Conservation (phyloP, 2,888 invertebrate species). For the Teleiodes luculella region DNA sequence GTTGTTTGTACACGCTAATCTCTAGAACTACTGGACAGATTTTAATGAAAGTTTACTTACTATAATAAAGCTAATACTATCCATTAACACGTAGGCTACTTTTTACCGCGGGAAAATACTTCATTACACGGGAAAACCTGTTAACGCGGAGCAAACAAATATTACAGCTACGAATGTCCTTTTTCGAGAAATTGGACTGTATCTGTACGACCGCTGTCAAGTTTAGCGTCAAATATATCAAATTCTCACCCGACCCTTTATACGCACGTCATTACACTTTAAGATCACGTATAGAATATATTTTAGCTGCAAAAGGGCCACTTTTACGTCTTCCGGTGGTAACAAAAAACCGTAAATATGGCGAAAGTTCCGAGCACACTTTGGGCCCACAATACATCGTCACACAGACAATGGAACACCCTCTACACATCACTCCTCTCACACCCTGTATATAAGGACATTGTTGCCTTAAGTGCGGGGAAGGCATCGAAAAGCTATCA, state of each 20-base stretch:
- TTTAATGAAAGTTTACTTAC: too few species aligned
- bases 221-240: too few species aligned
- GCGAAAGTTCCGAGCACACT: constrained; percentile 31
- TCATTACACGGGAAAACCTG: too few species aligned
- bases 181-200: too few species aligned
- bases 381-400: constrained; percentile 49
- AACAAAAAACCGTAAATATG: constrained; percentile 16
- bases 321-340: not conserved
- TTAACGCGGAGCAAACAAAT: too few species aligned
- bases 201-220: too few species aligned
- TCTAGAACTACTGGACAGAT: too few species aligned
- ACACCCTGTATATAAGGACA: constrained; percentile 44
- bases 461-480: constrained; percentile 37
- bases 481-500: constrained; percentile 4
- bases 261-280: not conserved
- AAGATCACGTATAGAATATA: not conserved
- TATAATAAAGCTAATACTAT: too few species aligned
- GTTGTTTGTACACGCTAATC: too few species aligned
- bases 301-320: not conserved
- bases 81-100: too few species aligned
- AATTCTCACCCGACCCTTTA: not conserved
- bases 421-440: constrained; percentile 29
- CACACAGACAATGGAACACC: constrained; percentile 42
- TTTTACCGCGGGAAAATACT: too few species aligned
- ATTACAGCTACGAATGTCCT: too few species aligned